phyloP scores from a whole-genome alignment of 2,888 invertebrate species.

The Eupithecia tripunctaria region DNA sequence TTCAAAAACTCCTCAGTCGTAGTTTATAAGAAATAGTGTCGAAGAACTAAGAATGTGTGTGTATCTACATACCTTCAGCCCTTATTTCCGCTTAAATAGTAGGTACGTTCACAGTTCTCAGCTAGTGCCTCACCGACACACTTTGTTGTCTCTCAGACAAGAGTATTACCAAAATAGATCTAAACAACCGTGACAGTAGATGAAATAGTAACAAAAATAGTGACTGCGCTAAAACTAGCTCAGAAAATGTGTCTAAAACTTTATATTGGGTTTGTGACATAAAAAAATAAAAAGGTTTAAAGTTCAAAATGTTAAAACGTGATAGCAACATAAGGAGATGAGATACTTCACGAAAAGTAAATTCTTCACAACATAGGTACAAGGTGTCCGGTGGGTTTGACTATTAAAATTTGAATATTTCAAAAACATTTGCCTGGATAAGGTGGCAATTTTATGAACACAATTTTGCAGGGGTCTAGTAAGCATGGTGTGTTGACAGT shows the following conservation, averaged over 20 bases:
- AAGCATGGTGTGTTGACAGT: too few species aligned
- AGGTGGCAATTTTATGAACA: not conserved
- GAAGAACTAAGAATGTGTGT: not conserved
- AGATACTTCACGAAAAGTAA: slow-evolving; percentile 33
- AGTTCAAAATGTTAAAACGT: not conserved
- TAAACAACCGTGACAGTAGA: slow-evolving; percentile 11
- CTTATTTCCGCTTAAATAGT: not conserved
- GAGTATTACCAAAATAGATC: slow-evolving; percentile 28
- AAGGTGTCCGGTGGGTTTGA: too few species aligned
- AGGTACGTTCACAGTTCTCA: not conserved
- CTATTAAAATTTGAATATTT: too few species aligned
- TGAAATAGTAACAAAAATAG: slow-evolving; percentile 15
- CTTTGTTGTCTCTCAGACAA: slow-evolving; percentile 16
- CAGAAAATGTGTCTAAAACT: slow-evolving; percentile 6
- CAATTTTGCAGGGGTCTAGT: too few species aligned
- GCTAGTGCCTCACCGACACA: not conserved
- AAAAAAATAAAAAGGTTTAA: not conserved
- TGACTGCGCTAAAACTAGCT: not conserved
- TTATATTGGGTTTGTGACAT: not conserved
- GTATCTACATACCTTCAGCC: not conserved
- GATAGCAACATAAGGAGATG: slow-evolving; percentile 10
- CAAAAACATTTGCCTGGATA: too few species aligned
- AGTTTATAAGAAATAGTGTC: slow-evolving; percentile 71
- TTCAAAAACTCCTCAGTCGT: slow-evolving; percentile 80
- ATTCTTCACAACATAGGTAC: slow-evolving; percentile 6